Percentiles rank a stretch among this genome's conserved stretches.
phyloP scores from a whole-genome alignment of 2,888 invertebrate species.

The Onthophagus sagittarius region DNA sequence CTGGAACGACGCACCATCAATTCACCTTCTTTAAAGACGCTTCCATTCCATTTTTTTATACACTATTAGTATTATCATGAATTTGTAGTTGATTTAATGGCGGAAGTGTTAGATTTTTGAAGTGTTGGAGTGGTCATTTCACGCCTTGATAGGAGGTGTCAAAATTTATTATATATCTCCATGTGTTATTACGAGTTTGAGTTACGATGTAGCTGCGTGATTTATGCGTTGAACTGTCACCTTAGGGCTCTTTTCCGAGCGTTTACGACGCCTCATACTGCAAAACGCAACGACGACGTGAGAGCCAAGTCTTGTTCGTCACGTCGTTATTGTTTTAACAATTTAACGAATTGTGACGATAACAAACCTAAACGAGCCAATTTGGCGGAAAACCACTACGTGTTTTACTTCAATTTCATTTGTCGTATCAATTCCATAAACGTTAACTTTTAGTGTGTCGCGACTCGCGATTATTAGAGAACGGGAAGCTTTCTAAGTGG shows the following conservation, averaged over 20 bases:
- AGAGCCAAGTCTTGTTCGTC: neutral
- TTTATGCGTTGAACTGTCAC: constrained; percentile 7
- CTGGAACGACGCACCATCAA: neutral
- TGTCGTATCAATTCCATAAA: constrained; percentile 12
- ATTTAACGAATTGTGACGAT: neutral
- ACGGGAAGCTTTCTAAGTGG: neutral
- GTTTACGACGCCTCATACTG: neutral
- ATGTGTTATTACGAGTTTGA: constrained; percentile 7
- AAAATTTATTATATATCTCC: neutral
- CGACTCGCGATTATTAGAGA: neutral
- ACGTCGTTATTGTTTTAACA: neutral
- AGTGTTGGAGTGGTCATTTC: neutral
- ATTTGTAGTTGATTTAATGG: neutral
- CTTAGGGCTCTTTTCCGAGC: neutral
- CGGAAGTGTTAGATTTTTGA: neutral
- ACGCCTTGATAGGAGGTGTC: neutral
- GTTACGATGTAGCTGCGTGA: constrained; percentile 5
- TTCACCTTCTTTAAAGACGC: neutral
- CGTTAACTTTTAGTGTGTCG: constrained; percentile 4
- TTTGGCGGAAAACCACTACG: neutral
- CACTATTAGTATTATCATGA: too few relatives aligned
- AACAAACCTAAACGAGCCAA: neutral
- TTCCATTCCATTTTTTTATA: too few relatives aligned
- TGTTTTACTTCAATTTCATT: constrained; percentile 8
- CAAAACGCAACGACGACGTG: neutral